Conservation (phyloP, 2,888 invertebrate genomes). For the Isotomurus palustris region DNA sequence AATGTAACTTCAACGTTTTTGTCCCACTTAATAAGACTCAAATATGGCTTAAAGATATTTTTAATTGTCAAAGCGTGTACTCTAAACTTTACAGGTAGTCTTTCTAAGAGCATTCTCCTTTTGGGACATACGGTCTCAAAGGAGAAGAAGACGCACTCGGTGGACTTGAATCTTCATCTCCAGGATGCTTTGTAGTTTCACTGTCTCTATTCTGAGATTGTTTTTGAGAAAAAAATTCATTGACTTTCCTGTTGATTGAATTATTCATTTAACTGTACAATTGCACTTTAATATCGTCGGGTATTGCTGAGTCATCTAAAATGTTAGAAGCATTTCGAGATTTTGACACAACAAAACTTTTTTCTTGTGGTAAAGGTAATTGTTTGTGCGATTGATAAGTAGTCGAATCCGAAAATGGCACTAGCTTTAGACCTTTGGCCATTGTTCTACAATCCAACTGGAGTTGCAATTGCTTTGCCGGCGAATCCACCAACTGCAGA, state of each 20-base stretch:
- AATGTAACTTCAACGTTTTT: conserved; percentile 15
- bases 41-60: conserved; percentile 9
- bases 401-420: conserved; percentile 7
- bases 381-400: not conserved
- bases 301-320: conserved; percentile 7
- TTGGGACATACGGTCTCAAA: no score
- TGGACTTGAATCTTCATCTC: not conserved
- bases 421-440: conserved; percentile 30
- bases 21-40: conserved; percentile 18
- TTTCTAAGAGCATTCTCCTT: not conserved
- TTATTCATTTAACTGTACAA: conserved; percentile 15
- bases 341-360: not conserved
- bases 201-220: not conserved
- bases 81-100: conserved; percentile 8
- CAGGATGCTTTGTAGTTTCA: not conserved
- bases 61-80: conserved; percentile 6
- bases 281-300: conserved; percentile 29
- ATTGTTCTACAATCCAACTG: conserved; percentile 16
- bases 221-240: not conserved
- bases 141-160: no score
- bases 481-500: conserved; percentile 9
- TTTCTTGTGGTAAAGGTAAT: not conserved
- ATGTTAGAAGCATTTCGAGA: not conserved
- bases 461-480: conserved; percentile 13
- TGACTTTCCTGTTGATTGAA: conserved; percentile 3